A percentile compares a stretch with the other conserved stretches of the same genome.
Evolutionary conservation across 2,888 invertebrate genomes (phyloP).

Genomic region (Torymus texanus): DNA sequence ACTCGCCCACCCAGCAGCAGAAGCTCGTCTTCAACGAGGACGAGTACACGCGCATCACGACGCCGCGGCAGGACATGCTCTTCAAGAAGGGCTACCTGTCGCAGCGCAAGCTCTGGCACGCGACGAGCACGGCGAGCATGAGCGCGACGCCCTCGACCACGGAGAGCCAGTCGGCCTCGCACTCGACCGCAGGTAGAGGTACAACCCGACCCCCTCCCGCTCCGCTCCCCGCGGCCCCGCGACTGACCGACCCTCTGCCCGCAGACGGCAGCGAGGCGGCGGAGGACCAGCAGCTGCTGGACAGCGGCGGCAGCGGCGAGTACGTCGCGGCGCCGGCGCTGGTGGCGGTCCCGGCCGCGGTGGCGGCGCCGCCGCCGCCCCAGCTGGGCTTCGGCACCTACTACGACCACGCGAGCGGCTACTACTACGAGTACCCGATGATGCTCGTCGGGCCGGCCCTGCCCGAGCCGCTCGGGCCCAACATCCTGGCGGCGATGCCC

Average conservation of each 20-base stretch:
- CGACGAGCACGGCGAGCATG: constrained; percentile 66
- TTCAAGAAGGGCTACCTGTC: constrained; percentile 83
- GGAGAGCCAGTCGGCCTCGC: constrained; percentile 73
- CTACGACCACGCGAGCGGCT: constrained; percentile 71
- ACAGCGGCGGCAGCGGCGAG: constrained; percentile 58
- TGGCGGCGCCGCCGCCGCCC: constrained; percentile 62
- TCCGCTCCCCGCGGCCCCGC: too few species aligned
- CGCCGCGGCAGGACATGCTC: constrained; percentile 82
- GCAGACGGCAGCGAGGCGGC: constrained; percentile 73
- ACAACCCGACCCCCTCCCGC: not conserved
- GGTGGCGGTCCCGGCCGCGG: constrained; percentile 58
- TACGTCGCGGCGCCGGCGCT: constrained; percentile 59
- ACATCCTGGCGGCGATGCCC: constrained; percentile 73
- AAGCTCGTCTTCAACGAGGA: constrained; percentile 78
- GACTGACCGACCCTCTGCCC: too few species aligned
- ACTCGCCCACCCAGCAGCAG: constrained; percentile 56
- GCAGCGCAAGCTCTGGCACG: constrained; percentile 71
- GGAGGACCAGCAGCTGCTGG: constrained; percentile 72
- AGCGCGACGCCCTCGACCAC: constrained; percentile 74
- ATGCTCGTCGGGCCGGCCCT: constrained; percentile 74
- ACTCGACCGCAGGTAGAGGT: constrained; percentile 72
- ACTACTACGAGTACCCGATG: constrained; percentile 73
- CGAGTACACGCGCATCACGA: constrained; percentile 83
- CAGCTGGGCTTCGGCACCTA: constrained; percentile 70
- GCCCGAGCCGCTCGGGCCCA: constrained; percentile 65